phyloP scores from a whole-genome alignment of 2,888 invertebrate genomes.

The Rotaria magnacalcarata region DNA sequence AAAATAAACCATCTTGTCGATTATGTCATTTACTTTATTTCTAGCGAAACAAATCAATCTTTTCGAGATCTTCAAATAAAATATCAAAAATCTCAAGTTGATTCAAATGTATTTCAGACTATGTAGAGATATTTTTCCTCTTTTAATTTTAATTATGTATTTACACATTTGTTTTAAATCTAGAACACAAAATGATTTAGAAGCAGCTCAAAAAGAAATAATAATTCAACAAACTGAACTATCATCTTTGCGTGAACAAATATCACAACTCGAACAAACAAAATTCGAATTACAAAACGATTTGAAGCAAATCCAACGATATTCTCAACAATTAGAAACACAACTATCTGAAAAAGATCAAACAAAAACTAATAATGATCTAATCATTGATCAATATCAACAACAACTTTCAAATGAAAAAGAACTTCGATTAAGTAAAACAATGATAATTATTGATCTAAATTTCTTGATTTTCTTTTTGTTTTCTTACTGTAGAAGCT shows the following conservation, averaged over 20 bases:
- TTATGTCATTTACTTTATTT: too few relatives aligned
- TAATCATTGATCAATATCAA: neutral
- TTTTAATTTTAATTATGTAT: neutral
- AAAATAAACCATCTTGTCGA: too few relatives aligned
- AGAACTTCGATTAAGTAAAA: slow-evolving; percentile 20
- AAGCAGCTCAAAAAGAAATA: neutral
- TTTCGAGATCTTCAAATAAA: neutral
- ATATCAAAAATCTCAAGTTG: neutral
- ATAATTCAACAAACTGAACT: neutral
- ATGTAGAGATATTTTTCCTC: neutral
- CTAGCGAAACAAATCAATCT: neutral
- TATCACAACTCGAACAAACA: neutral
- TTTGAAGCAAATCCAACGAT: neutral
- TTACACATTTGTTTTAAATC: neutral
- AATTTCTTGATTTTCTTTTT: neutral
- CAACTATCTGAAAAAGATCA: neutral
- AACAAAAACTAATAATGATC: neutral
- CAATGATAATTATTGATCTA: neutral
- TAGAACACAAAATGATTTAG: neutral
- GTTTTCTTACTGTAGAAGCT: neutral
- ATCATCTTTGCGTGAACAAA: neutral
- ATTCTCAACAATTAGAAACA: neutral
- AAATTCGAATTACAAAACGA: neutral
- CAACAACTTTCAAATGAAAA: neutral
- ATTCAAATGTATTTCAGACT: neutral